Base-by-base conservation (phyloP, 1,140 invertebrate species). In the Reticulitermes speratus region DNA sequence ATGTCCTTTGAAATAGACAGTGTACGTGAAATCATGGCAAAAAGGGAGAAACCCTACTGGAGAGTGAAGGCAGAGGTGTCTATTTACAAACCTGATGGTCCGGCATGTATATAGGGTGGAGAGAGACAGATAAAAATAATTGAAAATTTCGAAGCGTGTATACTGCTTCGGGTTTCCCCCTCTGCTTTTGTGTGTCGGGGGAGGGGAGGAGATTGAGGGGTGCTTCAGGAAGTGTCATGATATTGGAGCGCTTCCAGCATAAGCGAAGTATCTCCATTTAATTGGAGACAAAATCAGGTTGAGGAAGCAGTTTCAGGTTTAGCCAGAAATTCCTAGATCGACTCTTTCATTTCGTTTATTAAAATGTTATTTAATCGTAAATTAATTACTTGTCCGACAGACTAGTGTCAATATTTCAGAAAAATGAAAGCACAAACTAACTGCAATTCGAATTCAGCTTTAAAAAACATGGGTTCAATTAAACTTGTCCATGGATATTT, bases 351-450 rank as follows among this genome's bases (percentile, higher is more conserved):
- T 30, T n/a, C 6, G n/a, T 75, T n/a, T 25, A 65, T 65, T 65
- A 65, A 65, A 65, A 65, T 65, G 16, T 65, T 75, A 30, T 75
- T n/a, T 75, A 75, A 75, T 75, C n/a, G 65, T 75, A 75, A 5
- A 75, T 75, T 75, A 75, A 75, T 75, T 75, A 30, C 65, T 75
- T 75, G n/a, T 75, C 65, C 25, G 25, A 75, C 25, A 75, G 65
- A 25, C n/a, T n/a, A 30, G 14, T 75, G 14, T 75, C 65, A 75
- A 1, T 75, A 14, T 75, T 75, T 75, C n/a, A 12, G 21, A 21
- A 21, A 65, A 75, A 8, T 75, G 14, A 75, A 75, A 30, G 5
- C 65, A 75, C 65, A 8, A 75, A 30, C 25, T 75, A 21, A 16
- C 19, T 55, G 14, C 52, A 55, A 21, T 55, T 55, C 52, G 52